phyloP scores from a whole-genome alignment of 92 coral and sea anemone species.

The Phenganax stokvisi region DNA sequence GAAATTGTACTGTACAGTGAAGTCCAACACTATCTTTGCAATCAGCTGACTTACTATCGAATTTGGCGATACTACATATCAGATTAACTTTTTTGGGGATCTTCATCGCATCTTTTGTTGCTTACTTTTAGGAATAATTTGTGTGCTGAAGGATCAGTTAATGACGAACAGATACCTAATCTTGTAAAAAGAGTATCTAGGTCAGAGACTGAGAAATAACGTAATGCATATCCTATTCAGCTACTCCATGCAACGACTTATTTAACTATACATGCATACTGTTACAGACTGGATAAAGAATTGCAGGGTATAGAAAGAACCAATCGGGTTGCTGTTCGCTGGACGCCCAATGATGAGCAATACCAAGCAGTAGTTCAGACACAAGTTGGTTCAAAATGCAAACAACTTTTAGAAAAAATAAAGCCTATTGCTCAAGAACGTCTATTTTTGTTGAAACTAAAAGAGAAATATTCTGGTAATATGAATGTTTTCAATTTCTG shows the following conservation, averaged over 20 bases:
- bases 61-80: neutral
- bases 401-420: neutral
- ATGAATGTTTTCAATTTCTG: neutral
- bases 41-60: too few relatives aligned
- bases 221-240: neutral
- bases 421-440: conserved; percentile 10
- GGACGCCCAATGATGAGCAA: neutral
- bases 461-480: conserved; percentile 27
- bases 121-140: neutral
- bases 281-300: conserved; percentile 18
- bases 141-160: neutral
- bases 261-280: neutral
- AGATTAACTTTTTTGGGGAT: neutral
- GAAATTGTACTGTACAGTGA: too few relatives aligned
- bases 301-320: neutral
- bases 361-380: neutral
- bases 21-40: too few relatives aligned
- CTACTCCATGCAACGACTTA: neutral
- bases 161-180: neutral
- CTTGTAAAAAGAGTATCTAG: neutral
- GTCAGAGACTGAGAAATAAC: neutral
- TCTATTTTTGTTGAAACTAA: conserved; percentile 9
- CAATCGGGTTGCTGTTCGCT: neutral
- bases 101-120: neutral
- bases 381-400: neutral